phyloP scores from a whole-genome alignment of 1,140 invertebrate species.

The Holotrichia oblita region DNA sequence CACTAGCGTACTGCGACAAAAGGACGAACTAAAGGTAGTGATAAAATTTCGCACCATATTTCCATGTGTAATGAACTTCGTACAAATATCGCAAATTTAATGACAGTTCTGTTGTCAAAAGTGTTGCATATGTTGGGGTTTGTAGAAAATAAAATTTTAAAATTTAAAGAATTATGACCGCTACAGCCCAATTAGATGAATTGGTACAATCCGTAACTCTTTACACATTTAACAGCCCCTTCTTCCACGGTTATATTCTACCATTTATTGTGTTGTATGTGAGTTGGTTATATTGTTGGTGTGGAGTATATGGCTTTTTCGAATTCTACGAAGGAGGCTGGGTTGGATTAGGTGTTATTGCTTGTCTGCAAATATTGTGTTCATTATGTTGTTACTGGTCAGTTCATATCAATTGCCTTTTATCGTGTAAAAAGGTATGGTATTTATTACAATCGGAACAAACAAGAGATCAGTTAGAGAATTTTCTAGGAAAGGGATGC shows the following conservation, averaged over 20 bases:
- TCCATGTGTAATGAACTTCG: too few relatives aligned
- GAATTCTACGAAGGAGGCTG: constrained; percentile 92
- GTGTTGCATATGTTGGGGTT: constrained; percentile 35
- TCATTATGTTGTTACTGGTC: constrained; percentile 98
- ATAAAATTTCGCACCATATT: too few relatives aligned
- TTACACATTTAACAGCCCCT: constrained; percentile 70
- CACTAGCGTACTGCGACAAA: too few relatives aligned
- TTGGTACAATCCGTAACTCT: constrained; percentile 73
- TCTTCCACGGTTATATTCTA: constrained; percentile 86
- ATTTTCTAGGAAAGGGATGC: constrained; percentile 76
- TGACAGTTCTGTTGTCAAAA: constrained; percentile 14
- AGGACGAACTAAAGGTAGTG: too few relatives aligned
- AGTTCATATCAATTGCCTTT: constrained; percentile 87
- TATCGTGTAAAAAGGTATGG: constrained; percentile 84
- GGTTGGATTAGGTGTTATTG: constrained; percentile 84
- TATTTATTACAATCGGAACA: not conserved
- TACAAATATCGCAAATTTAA: too few relatives aligned
- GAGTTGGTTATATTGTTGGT: constrained; percentile 87
- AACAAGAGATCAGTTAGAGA: constrained; percentile 3
- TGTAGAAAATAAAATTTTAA: not conserved
- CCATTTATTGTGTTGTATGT: constrained; percentile 86
- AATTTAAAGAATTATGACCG: constrained; percentile 46
- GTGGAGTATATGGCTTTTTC: constrained; percentile 79
- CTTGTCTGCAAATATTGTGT: constrained; percentile 87
- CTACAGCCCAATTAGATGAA: constrained; percentile 66